Base-by-base conservation (phyloP, 2,113 vertebrate genomes). In the Gadus chalcogrammus region DNA sequence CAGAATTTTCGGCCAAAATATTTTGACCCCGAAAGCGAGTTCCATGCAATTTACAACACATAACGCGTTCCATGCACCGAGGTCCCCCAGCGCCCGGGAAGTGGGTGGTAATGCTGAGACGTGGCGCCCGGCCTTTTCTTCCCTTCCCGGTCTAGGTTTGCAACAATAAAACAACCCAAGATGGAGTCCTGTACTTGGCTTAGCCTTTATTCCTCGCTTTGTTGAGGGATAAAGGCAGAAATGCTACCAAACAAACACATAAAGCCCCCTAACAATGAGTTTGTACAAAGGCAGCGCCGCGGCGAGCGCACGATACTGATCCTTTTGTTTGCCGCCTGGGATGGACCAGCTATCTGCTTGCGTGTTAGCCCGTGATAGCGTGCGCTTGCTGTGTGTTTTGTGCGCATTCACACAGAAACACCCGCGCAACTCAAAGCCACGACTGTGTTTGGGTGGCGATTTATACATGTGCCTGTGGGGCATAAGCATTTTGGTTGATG, bases 201-300 rank as follows among this genome's bases (percentile, higher is more conserved):
- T 67, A 70, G 76, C 31, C 70, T 82, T 80, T 73, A 16, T 59
- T 59, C 64, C 71, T 79, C 69, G 76, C 87, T 89, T 91, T 90
- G 88, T 91, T 89, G 53, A 22, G 76, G 82, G 84, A 88, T 84
- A 61, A 83, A 87, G 73, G 28, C 67, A 65, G 59, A 79, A 84
- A 85, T 69, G 69, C 16, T 61, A 87, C 76, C 65, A 86, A 86
- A 89, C 79, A 80, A 87, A 87, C 28, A 31, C 28, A 31, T 31
- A 31, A 31, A 31, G 28, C 74, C 65, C 27, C 68, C 71, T 70
- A 77, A 85, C 90, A 84, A 86, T 85, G 77, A 77, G 65, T 71
- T 73, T 66, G 72, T 76, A 85, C 77, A 84, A 85, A 86, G 70
- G 77, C 78, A 79, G 76, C 71, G 75, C 67, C 61, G 17, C 59